Conservation (phyloP, 2,888 invertebrate genomes). For the Diplazon laetatorius region DNA sequence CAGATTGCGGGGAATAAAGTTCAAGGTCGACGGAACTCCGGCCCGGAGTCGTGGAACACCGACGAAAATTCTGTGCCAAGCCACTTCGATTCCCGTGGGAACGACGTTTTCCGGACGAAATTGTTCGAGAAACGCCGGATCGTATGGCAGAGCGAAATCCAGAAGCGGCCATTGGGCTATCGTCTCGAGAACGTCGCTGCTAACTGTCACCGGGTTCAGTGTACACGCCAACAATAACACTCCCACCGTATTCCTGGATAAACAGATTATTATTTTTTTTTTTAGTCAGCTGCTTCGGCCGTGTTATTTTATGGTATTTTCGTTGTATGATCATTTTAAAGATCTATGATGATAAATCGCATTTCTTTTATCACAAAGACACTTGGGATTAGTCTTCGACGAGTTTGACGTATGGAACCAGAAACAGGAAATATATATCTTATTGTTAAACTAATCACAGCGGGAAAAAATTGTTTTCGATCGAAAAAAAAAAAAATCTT, state of each 20-base stretch:
- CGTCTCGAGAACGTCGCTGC: constrained; percentile 77
- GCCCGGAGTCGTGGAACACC: constrained; percentile 89
- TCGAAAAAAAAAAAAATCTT: too few relatives aligned
- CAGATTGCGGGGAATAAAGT: constrained; percentile 86
- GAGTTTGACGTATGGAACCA: too few relatives aligned
- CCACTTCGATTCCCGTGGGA: constrained; percentile 90
- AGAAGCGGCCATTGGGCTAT: constrained; percentile 82
- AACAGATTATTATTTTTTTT: neutral
- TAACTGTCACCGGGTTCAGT: neutral
- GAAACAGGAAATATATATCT: too few relatives aligned
- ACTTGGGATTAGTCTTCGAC: too few relatives aligned
- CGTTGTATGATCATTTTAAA: too few relatives aligned
- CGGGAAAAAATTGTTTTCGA: too few relatives aligned
- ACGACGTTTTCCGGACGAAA: constrained; percentile 90
- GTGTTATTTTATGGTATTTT: too few relatives aligned
- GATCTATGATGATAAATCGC: too few relatives aligned
- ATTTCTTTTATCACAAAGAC: too few relatives aligned
- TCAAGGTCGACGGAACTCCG: constrained; percentile 90
- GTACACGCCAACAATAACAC: constrained; percentile 60
- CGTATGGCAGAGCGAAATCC: constrained; percentile 80
- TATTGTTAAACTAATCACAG: too few relatives aligned
- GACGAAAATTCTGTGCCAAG: constrained; percentile 89
- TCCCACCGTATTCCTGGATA: constrained; percentile 46
- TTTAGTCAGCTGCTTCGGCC: neutral
- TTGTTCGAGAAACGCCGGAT: constrained; percentile 77